A percentile compares a stretch with the other conserved stretches of the same genome.
Conservation (phyloP, 2,888 invertebrate genomes). For the Diploptera punctata region DNA sequence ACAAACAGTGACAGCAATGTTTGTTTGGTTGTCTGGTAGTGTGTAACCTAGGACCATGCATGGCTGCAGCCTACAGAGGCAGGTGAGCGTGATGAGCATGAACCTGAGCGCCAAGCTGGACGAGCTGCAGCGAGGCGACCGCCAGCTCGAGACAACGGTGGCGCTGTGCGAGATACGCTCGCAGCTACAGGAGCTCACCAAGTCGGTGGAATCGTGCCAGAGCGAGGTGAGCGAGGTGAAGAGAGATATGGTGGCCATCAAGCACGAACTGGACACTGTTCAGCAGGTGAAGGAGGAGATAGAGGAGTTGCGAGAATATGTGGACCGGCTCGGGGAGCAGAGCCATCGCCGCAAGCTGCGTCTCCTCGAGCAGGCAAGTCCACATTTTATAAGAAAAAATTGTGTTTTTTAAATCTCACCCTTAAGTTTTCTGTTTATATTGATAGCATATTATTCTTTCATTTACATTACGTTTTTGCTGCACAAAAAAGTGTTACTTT, state of each 20-base stretch:
- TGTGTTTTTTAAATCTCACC: too few relatives aligned
- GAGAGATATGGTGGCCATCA: conserved; percentile 94
- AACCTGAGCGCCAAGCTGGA: conserved; percentile 94
- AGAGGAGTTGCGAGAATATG: conserved; percentile 90
- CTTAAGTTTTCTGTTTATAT: too few relatives aligned
- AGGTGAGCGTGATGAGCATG: conserved; percentile 98
- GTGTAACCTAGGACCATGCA: conserved; percentile 44
- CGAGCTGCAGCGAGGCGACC: conserved; percentile 87
- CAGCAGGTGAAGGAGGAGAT: conserved; percentile 96
- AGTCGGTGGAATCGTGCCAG: conserved; percentile 94
- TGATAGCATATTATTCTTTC: too few relatives aligned
- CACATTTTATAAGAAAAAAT: not conserved
- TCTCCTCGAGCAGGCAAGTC: conserved; percentile 85
- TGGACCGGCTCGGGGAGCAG: conserved; percentile 90
- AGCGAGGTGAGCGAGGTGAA: conserved; percentile 93
- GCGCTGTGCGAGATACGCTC: conserved; percentile 93
- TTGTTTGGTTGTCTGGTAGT: conserved; percentile 27
- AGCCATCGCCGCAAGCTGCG: conserved; percentile 88
- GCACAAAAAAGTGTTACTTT: too few relatives aligned
- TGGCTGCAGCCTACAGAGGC: conserved; percentile 86
- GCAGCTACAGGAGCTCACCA: conserved; percentile 91
- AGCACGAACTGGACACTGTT: conserved; percentile 91
- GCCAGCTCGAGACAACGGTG: conserved; percentile 91
- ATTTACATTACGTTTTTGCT: too few relatives aligned
- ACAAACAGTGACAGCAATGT: too few relatives aligned